Evolutionary conservation across 92 coral and sea anemone species (phyloP), one percentile per base, ranked within the genome.

Genomic region (Epizoanthus ramosus): DNA sequence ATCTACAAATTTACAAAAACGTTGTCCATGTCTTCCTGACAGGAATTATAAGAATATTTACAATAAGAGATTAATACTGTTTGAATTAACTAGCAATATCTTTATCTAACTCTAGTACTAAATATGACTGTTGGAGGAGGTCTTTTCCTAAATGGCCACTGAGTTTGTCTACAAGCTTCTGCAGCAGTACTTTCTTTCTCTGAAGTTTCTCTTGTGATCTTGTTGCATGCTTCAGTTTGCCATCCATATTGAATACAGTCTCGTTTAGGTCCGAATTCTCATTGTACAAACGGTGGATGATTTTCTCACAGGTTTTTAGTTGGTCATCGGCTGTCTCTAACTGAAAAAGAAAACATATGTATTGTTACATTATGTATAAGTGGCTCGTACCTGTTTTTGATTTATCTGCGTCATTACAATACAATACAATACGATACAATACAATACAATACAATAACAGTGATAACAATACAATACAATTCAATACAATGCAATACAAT

Each of bases 311-410:
- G 4, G 94, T 89, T 75, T 94, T 93, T 66, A 97, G 84, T 63
- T 93, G 96, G n/a, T 77, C 75, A 63, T 97, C 99, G n/a, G 98
- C 99, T 16, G 91, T 91, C 83, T 97, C 94, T 84, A 97, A 85
- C 99, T 97, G 54, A 45, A 74, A 74, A 23, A 61, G 22, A 83
- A 77, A 66, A 73, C 16, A 81, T 1, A 13, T 50, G 8, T 50
- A 28, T 31, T 28, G 2, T 28, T 28, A 28, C 31, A 28, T 28
- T 2, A 28, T 28, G 31, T 28, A 28, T 28, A 28, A 28, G 2
- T 28, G 31, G 31, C 31, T 28, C 31, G 31, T 28, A 28, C 31
- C 31, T 28, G 31, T 0, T 28, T 28, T 28, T 2, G 31, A 28
- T 28, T 28, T 2, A 28, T 28, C 31, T 28, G 31, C 2, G 31